A percentile compares a stretch with the other conserved stretches of the same genome.
Evolutionary conservation across 2,113 vertebrate species (phyloP).

Genomic region (Nyctereutes procyonoides): DNA sequence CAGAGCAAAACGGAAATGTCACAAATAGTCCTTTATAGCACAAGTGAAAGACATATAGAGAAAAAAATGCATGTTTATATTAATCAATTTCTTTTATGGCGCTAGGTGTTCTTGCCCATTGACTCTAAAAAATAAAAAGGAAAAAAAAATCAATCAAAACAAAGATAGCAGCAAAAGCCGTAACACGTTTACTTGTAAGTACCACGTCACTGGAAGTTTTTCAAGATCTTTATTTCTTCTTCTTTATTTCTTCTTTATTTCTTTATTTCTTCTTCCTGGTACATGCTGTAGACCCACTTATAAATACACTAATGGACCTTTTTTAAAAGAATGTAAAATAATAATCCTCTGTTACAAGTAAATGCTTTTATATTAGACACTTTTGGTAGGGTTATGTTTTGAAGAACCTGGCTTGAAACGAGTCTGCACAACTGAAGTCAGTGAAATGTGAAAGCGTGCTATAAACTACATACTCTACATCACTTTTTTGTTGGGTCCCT

Average conservation of each 20-base stretch:
- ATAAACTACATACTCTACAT: neutral
- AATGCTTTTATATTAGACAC: conserved; percentile 11
- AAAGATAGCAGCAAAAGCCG: neutral
- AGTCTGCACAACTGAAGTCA: neutral
- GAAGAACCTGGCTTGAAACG: conserved; percentile 32
- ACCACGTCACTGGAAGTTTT: neutral
- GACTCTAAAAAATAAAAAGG: neutral
- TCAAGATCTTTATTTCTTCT: neutral
- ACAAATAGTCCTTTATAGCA: neutral
- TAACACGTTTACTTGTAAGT: neutral
- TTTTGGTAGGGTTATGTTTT: conserved; percentile 32
- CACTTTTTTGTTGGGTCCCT: neutral
- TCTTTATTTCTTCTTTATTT: too few species aligned
- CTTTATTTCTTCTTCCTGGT: conserved; percentile 3
- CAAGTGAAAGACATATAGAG: neutral
- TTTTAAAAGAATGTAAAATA: neutral
- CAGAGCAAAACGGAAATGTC: conserved; percentile 28
- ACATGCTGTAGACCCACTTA: neutral
- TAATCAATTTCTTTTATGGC: neutral
- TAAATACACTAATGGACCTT: neutral
- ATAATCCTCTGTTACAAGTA: neutral
- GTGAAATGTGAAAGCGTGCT: neutral
- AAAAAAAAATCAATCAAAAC: neutral
- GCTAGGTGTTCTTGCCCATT: neutral
- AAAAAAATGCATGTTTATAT: neutral